phyloP scores from a whole-genome alignment of 2,888 invertebrate species.

The Lamproptera curius region DNA sequence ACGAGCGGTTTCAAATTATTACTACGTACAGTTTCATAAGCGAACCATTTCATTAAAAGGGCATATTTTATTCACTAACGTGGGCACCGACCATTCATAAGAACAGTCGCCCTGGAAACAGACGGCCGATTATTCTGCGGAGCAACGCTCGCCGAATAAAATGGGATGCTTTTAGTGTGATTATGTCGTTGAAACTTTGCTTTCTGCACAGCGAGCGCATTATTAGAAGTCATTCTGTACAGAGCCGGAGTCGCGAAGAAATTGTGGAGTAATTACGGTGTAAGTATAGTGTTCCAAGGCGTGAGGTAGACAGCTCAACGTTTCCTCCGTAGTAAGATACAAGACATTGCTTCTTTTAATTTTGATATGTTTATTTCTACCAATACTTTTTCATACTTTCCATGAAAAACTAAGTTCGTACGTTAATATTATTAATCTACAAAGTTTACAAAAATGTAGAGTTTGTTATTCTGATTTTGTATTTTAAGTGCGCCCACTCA shows the following conservation, averaged over 20 bases:
- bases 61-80: too few relatives aligned
- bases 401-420: too few relatives aligned
- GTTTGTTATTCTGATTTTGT: too few relatives aligned
- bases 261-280: constrained; percentile 44
- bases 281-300: constrained; percentile 30
- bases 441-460: too few relatives aligned
- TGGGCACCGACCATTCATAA: too few relatives aligned
- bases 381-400: too few relatives aligned
- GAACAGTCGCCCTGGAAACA: neutral
- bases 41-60: too few relatives aligned
- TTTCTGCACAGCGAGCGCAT: constrained; percentile 45
- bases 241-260: constrained; percentile 34
- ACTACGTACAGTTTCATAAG: too few relatives aligned
- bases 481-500: too few relatives aligned
- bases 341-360: neutral
- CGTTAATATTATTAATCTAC: too few relatives aligned
- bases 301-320: constrained; percentile 22
- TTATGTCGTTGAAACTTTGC: constrained; percentile 61
- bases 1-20: too few relatives aligned
- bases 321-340: constrained; percentile 38
- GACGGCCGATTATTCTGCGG: neutral
- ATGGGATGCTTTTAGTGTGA: constrained; percentile 65
- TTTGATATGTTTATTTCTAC: too few relatives aligned
- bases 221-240: constrained; percentile 53
- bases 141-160: constrained; percentile 30